Evolutionary conservation across 2,797 vertebrate species (phyloP).

Genomic region (Cyclopterus lumpus): DNA sequence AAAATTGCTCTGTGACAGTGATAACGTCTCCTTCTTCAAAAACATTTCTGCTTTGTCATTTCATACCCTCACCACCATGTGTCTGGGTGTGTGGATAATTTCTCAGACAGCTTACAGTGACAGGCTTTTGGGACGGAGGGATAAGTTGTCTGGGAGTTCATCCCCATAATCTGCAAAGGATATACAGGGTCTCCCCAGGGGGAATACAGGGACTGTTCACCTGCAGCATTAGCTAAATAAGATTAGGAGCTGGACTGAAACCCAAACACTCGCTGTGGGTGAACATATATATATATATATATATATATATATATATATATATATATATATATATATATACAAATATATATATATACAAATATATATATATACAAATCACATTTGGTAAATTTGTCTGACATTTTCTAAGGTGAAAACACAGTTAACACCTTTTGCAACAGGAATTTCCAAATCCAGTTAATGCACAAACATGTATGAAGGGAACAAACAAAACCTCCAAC

Average conservation of each 20-base stretch:
- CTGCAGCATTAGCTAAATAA: constrained; percentile 81
- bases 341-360: constrained; percentile 45
- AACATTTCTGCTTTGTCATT: constrained; percentile 81
- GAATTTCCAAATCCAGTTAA: constrained; percentile 60
- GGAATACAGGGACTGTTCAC: constrained; percentile 74
- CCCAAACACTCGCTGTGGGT: constrained; percentile 63
- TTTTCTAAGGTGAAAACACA: constrained; percentile 43
- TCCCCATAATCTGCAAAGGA: constrained; percentile 80
- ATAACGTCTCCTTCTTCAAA: constrained; percentile 69
- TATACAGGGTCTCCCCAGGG: constrained; percentile 79
- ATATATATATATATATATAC: constrained; percentile 25
- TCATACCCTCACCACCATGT: constrained; percentile 67
- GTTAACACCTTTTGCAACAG: constrained; percentile 50
- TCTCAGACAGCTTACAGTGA: constrained; percentile 77
- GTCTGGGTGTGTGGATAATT: constrained; percentile 78
- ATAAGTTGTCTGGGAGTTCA: constrained; percentile 79
- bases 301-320: constrained; percentile 13
- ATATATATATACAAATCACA: constrained; percentile 49
- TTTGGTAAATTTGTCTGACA: constrained; percentile 55
- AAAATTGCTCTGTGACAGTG: constrained; percentile 58
- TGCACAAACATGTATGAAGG: constrained; percentile 50
- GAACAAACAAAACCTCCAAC: constrained; percentile 42
- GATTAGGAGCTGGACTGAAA: constrained; percentile 77
- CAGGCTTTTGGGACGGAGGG: constrained; percentile 75
- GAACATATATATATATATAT: constrained; percentile 40